phyloP scores from a whole-genome alignment of 2,888 invertebrate species.

The Lamellibrachia satsuma region DNA sequence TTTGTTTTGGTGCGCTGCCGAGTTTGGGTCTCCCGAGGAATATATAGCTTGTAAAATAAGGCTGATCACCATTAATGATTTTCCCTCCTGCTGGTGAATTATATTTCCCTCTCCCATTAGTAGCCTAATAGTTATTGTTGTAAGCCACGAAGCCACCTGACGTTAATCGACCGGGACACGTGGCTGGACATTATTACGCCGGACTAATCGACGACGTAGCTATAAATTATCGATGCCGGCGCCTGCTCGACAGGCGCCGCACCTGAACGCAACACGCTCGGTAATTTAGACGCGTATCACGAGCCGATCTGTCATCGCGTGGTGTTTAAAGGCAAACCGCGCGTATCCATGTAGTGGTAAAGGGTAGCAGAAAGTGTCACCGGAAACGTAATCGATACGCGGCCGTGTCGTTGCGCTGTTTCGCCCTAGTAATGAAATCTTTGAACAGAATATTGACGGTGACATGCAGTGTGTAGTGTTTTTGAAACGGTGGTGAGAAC shows the following conservation, averaged over 20 bases:
- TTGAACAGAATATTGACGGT: background rate
- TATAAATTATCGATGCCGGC: conserved; percentile 10
- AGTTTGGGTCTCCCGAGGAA: no score
- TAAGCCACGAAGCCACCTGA: background rate
- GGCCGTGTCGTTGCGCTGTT: background rate
- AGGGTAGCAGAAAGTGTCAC: background rate
- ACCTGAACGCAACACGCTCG: background rate
- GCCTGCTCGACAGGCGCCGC: background rate
- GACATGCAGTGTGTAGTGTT: background rate
- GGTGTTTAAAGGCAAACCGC: conserved; percentile 1
- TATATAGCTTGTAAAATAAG: background rate
- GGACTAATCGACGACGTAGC: background rate
- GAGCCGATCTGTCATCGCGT: background rate
- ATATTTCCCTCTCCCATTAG: background rate
- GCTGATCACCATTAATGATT: background rate
- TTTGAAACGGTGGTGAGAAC: background rate
- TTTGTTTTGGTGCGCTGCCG: no score
- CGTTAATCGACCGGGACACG: background rate
- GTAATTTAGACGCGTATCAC: background rate
- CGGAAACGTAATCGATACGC: conserved; percentile 3
- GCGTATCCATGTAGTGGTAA: background rate
- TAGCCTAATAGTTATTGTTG: background rate
- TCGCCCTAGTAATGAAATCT: background rate
- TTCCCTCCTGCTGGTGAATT: background rate
- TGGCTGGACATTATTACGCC: background rate